phyloP scores from a whole-genome alignment of 2,888 invertebrate species.

The Hypselothyrea guttata region DNA sequence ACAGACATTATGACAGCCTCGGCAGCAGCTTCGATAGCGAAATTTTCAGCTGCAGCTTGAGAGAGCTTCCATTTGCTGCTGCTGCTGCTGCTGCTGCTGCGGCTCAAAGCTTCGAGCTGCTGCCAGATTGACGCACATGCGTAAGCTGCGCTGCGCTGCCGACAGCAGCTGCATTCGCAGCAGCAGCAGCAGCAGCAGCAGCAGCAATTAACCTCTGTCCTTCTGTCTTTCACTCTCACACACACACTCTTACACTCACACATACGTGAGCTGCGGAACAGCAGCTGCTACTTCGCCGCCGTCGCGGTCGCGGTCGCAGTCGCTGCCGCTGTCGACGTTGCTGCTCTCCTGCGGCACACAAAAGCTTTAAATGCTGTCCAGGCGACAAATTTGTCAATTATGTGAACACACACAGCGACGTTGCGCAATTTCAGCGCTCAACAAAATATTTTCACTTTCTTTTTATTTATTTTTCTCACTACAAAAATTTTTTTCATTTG shows the following conservation, averaged over 20 bases:
- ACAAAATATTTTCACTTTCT: too few species aligned
- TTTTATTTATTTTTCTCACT: too few species aligned
- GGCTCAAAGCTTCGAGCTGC: slow-evolving; percentile 40
- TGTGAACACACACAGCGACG: not conserved
- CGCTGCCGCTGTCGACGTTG: slow-evolving; percentile 3
- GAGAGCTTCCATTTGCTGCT: slow-evolving; percentile 25
- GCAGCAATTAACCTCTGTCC: slow-evolving; percentile 7
- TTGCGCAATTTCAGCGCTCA: too few species aligned
- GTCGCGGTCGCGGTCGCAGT: slow-evolving; percentile 6
- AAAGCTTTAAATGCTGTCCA: slow-evolving; percentile 52
- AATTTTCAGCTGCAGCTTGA: slow-evolving; percentile 34
- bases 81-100: slow-evolving; percentile 16
- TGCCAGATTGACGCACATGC: slow-evolving; percentile 56
- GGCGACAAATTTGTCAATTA: slow-evolving; percentile 33
- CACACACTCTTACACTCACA: slow-evolving; percentile 13
- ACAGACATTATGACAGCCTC: slow-evolving; percentile 29
- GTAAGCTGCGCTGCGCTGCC: slow-evolving; percentile 58
- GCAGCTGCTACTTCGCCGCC: slow-evolving; percentile 29
- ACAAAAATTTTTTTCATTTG: too few species aligned
- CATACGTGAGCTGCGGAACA: slow-evolving; percentile 25
- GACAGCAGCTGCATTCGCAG: too few species aligned
- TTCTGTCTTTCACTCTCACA: not conserved
- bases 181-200: slow-evolving; percentile 30
- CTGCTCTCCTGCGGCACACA: slow-evolving; percentile 32
- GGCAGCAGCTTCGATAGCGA: slow-evolving; percentile 36